Evolutionary conservation across 64 coral and sea anemone species (phyloP).

Genomic region (Anthopleura sola): DNA sequence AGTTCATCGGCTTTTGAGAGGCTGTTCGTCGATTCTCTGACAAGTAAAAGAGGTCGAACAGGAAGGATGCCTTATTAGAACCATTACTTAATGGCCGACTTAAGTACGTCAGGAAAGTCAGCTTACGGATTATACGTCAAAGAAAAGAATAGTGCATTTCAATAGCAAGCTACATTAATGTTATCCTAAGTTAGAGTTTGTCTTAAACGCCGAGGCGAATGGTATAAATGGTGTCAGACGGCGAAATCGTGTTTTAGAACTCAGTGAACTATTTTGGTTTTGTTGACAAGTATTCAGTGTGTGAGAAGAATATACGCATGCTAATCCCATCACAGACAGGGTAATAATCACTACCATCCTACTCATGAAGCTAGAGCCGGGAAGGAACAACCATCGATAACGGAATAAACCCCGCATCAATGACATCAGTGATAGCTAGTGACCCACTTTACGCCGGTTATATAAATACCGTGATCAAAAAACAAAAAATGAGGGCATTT

Average conservation of each 20-base stretch:
- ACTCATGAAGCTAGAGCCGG: not conserved
- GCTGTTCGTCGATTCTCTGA: slow-evolving; percentile 7
- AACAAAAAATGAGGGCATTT: not conserved
- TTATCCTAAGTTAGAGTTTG: not conserved
- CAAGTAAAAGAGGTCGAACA: slow-evolving; percentile 5
- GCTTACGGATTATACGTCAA: not conserved
- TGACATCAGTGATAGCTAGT: not conserved
- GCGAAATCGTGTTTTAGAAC: too few relatives aligned
- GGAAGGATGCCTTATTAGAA: slow-evolving; percentile 8
- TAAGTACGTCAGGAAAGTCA: not conserved
- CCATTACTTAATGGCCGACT: not conserved
- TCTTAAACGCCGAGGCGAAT: not conserved
- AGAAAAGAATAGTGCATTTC: not conserved
- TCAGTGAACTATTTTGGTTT: too few relatives aligned
- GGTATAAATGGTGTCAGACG: not conserved
- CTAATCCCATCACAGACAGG: not conserved
- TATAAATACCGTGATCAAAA: not conserved
- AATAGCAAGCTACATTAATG: not conserved
- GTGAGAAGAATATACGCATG: too few relatives aligned
- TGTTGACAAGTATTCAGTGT: slow-evolving; percentile 1
- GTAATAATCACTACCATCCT: not conserved
- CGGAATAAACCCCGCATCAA: not conserved
- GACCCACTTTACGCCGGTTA: too few relatives aligned
- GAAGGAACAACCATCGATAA: not conserved
- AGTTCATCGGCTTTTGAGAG: slow-evolving; percentile 27